Evolutionary conservation across 2,797 vertebrate species (phyloP).

Genomic region (Sebastes matsubarae): DNA sequence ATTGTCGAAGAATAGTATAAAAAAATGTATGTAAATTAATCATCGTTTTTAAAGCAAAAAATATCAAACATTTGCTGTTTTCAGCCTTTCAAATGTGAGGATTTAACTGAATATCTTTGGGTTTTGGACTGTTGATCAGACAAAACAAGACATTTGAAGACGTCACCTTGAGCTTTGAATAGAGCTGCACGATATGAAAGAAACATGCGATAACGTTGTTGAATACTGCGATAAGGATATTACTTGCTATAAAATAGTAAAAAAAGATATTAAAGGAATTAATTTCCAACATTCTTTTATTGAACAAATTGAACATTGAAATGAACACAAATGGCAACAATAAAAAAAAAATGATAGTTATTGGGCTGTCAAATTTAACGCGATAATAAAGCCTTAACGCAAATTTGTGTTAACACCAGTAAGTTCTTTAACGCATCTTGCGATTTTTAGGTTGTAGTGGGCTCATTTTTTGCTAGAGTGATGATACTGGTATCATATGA

Average conservation of each 20-base stretch:
- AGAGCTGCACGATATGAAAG: too few species aligned
- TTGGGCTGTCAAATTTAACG: too few species aligned
- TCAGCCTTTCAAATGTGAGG: not conserved
- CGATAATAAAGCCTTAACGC: too few species aligned
- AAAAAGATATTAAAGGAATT: not conserved
- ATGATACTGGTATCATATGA: too few species aligned
- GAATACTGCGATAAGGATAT: too few species aligned
- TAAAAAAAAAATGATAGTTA: not conserved
- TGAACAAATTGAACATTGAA: not conserved
- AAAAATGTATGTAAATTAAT: not conserved
- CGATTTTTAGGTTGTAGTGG: accelerated
- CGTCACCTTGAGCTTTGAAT: too few species aligned
- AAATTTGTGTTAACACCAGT: too few species aligned
- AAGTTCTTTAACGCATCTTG: too few species aligned
- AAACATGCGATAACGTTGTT: too few species aligned
- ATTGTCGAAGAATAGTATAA: not conserved
- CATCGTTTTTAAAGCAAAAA: not conserved
- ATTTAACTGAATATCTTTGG: not conserved
- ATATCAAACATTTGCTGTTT: not conserved
- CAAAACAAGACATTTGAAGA: too few species aligned
- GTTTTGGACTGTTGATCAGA: not conserved
- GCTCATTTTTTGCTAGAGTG: too few species aligned
- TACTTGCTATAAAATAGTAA: too few species aligned
- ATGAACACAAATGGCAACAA: not conserved
- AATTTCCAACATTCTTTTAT: not conserved